Conservation (phyloP, 2,113 vertebrate species). For the Varanus komodoensis region DNA sequence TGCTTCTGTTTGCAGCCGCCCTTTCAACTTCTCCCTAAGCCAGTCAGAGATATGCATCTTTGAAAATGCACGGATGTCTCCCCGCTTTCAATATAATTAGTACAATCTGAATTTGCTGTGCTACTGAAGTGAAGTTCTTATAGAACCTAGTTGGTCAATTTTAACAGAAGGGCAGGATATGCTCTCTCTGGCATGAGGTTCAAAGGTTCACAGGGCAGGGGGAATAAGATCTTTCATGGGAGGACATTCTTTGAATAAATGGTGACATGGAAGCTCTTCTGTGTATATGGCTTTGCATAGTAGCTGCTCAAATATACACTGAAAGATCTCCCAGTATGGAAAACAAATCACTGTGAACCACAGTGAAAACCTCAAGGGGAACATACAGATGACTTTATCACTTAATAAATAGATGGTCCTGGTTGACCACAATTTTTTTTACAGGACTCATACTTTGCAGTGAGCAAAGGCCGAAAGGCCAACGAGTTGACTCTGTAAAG, state of each 20-base stretch:
- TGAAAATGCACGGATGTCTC: conserved; percentile 28
- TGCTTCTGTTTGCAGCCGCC: conserved; percentile 17
- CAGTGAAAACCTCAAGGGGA: conserved; percentile 26
- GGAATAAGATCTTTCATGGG: neutral
- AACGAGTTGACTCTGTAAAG: neutral
- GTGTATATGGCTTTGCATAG: conserved; percentile 23
- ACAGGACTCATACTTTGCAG: neutral
- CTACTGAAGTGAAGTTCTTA: conserved; percentile 8
- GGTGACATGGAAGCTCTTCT: conserved; percentile 28
- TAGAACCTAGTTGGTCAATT: conserved; percentile 12
- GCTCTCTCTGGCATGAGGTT: neutral
- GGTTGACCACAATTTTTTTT: neutral
- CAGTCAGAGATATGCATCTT: conserved; percentile 2
- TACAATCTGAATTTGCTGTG: neutral
- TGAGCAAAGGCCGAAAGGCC: neutral
- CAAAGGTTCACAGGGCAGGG: neutral
- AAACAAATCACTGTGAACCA: conserved; percentile 55
- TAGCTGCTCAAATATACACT: neutral
- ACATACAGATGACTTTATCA: conserved; percentile 32
- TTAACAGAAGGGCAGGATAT: neutral
- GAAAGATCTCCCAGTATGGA: conserved; percentile 25
- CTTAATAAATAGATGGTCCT: conserved; percentile 26
- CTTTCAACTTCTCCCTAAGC: neutral
- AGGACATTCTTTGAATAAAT: conserved; percentile 30
- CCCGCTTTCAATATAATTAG: conserved; percentile 25